These are phyloP conservation scores for Medauroidea extradentata DNA, from an alignment of 1,140 invertebrate species.

Conservation along the genomic window DNA sequence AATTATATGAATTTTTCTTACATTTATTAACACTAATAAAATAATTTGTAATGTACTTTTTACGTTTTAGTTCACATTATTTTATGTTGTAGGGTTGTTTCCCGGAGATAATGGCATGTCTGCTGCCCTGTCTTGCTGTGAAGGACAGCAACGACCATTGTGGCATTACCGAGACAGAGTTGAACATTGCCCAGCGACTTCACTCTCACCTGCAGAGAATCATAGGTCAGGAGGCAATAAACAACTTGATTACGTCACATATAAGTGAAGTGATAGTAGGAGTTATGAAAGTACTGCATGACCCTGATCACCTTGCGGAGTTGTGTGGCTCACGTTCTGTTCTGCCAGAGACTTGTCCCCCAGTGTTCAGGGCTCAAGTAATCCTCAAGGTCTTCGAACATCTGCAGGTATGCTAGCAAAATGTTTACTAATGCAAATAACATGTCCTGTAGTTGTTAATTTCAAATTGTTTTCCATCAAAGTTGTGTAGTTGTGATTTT, in stretches of 20 bases:
- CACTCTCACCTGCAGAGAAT: slow-evolving; percentile 25
- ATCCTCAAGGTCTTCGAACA: neutral
- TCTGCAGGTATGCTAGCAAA: neutral
- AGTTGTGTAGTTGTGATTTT: too few species aligned
- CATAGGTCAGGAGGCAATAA: slow-evolving; percentile 19
- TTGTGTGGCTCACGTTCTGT: slow-evolving; percentile 23
- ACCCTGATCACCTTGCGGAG: slow-evolving; percentile 32
- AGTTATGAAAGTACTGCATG: slow-evolving; percentile 36
- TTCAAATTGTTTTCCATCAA: too few species aligned
- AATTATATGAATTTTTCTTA: too few species aligned
- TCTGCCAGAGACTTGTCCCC: slow-evolving; percentile 28
- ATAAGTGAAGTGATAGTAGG: slow-evolving; percentile 33
- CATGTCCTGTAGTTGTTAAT: too few species aligned
- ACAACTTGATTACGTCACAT: slow-evolving; percentile 26
- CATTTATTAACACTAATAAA: too few species aligned
- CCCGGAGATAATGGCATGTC: slow-evolving; percentile 32
- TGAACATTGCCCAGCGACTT: slow-evolving; percentile 9
- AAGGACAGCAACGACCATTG: neutral
- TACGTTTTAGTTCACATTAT: too few species aligned
- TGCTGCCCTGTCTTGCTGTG: slow-evolving; percentile 21
- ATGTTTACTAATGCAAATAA: too few species aligned
- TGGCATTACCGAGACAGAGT: neutral
- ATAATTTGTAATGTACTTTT: too few species aligned
- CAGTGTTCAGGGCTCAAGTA: slow-evolving; percentile 20
- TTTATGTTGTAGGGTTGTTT: slow-evolving; percentile 39